Evolutionary conservation across 2,113 vertebrate species (phyloP).

Genomic region (Syngnathus floridae): DNA sequence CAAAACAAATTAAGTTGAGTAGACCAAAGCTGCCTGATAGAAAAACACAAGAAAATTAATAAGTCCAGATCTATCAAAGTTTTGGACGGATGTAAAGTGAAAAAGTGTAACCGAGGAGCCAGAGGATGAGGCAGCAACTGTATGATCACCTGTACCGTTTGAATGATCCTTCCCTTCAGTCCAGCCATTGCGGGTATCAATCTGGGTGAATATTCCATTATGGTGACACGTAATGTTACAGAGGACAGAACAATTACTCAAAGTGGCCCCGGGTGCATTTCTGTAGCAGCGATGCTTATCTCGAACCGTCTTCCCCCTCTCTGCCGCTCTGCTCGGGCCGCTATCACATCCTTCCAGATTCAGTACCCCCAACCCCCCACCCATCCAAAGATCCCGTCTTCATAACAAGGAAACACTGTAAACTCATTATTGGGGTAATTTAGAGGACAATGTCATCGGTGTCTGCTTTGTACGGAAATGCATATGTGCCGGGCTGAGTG

Average conservation of each 20-base stretch:
- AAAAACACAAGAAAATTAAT: too few species aligned
- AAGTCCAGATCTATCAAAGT: too few species aligned
- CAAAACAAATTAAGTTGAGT: not conserved
- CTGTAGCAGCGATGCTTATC: constrained; percentile 72
- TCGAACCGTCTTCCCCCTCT: constrained; percentile 56
- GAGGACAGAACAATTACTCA: constrained; percentile 72
- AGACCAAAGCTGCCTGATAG: not conserved
- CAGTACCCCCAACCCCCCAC: constrained; percentile 26
- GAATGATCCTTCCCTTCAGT: constrained; percentile 56
- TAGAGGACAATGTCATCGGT: constrained; percentile 72
- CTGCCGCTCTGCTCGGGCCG: constrained; percentile 38
- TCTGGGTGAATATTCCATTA: constrained; percentile 70
- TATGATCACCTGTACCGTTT: constrained; percentile 36
- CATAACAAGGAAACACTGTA: constrained; percentile 61
- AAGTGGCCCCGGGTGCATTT: constrained; percentile 63
- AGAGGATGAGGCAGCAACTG: constrained; percentile 27
- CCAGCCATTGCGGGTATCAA: constrained; percentile 52
- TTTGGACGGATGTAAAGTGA: not conserved
- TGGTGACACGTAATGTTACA: constrained; percentile 68
- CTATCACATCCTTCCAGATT: constrained; percentile 74
- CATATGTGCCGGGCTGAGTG: not conserved
- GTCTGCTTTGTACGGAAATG: constrained; percentile 11
- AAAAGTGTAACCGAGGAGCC: constrained; percentile 6
- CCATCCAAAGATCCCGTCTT: constrained; percentile 28
- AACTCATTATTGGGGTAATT: constrained; percentile 80